Evolutionary conservation across 2,797 vertebrate species (phyloP).

Genomic region (Notamacropus eugenii): DNA sequence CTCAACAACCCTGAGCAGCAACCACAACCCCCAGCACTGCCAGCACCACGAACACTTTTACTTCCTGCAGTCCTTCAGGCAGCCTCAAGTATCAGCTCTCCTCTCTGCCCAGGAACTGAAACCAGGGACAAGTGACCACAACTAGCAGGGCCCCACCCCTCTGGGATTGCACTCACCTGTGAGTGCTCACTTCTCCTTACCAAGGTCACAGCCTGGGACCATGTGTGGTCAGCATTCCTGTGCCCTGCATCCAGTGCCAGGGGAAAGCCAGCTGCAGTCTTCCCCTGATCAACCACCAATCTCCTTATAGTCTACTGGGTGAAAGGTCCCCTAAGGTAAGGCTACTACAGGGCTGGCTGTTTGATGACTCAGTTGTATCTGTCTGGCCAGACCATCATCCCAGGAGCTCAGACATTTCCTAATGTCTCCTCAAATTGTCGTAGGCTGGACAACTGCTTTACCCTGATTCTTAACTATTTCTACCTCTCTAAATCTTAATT

Average conservation of each 20-base stretch:
- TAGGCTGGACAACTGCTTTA: not conserved
- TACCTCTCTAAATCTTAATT: not conserved
- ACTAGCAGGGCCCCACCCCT: rapidly evolving
- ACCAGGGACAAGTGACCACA: not conserved
- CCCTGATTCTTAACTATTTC: no score
- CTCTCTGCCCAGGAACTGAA: not conserved
- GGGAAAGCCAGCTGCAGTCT: no score
- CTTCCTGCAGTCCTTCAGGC: not conserved
- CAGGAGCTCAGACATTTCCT: not conserved
- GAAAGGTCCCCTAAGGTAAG: not conserved
- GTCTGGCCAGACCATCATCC: not conserved
- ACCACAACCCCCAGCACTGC: not conserved
- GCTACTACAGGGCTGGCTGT: not conserved
- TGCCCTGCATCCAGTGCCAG: not conserved
- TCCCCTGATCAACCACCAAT: no score
- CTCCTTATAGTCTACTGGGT: not conserved
- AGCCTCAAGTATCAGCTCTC: not conserved
- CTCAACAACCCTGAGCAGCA: not conserved
- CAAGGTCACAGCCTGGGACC: not conserved
- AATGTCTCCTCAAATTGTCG: not conserved
- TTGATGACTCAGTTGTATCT: not conserved
- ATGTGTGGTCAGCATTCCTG: not conserved
- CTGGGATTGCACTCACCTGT: not conserved
- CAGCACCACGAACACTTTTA: no score
- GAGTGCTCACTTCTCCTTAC: not conserved